phyloP scores from a whole-genome alignment of 2,113 vertebrate genomes.

The Sterna hirundo region DNA sequence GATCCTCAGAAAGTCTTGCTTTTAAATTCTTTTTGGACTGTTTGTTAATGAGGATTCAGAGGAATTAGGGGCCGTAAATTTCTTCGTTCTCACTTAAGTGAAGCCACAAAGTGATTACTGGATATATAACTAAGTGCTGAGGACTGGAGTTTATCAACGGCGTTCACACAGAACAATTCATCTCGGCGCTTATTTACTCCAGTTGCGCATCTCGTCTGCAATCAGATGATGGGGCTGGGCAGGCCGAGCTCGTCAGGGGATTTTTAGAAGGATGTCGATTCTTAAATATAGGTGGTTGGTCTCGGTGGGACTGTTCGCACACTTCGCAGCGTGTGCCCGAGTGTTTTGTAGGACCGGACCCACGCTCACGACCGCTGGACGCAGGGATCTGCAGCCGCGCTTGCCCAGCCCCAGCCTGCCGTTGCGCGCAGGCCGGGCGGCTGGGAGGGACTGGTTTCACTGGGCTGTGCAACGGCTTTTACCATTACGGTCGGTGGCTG shows the following conservation, averaged over 20 bases:
- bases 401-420: background rate
- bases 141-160: conserved; percentile 4
- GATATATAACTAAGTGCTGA: background rate
- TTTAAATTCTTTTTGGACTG: conserved; percentile 59
- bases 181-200: background rate
- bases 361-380: rapidly evolving
- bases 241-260: rapidly evolving
- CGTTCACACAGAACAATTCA: background rate
- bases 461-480: background rate
- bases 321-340: rapidly evolving
- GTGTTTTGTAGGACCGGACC: background rate
- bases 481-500: background rate
- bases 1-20: conserved; percentile 32
- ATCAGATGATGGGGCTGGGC: background rate
- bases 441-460: background rate
- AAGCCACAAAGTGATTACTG: conserved; percentile 33
- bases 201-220: background rate
- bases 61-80: conserved; percentile 56
- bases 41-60: conserved; percentile 62
- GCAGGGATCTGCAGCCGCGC: rapidly evolving
- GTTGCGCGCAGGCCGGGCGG: rapidly evolving
- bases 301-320: background rate
- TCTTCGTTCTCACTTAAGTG: conserved; percentile 28
- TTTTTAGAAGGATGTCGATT: background rate
- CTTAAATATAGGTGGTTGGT: background rate